Evolutionary conservation across 1,140 invertebrate species (phyloP), one percentile per base, ranked within the genome.

Genomic region (Drosophila pandora): DNA sequence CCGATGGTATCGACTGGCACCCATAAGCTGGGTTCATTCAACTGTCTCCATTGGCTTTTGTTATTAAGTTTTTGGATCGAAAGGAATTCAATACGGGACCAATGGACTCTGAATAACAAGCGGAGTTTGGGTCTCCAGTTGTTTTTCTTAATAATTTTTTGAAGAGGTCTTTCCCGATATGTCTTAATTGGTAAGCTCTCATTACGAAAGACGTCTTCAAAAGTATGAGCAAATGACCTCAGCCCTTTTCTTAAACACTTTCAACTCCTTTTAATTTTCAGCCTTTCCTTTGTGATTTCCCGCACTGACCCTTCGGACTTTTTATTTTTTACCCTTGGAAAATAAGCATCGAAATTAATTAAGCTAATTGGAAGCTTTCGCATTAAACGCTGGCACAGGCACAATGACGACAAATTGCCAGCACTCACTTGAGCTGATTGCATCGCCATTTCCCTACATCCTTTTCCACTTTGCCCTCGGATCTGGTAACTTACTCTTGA

Each of bases 301-400:
- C 6, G 37, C 10, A 6, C 13, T 43, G 45, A 23, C 2, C 22
- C 9, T 7, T 49, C 12, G 7, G n/a, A 52, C 25, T 28, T 43
- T 23, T 57, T 25, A 23, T 50, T 34, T 62, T 50, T 50, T 30
- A 49, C 10, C 13, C 4, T 5, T 3, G 23, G 10, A 9, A 30
- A 49, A 68, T 54, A 69, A 57, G 39, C 10, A 69, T n/a, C 3
- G 32, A 57, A 56, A 49, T 69, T 39, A 39, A 70, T 69, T 69
- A 69, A 41, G 52, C 64, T 69, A 69, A 70, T 69, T 70, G 67
- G 52, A n/a, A 13, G 52, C 30, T 41, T 17, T 45, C 2, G 1
- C 53, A 58, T 23, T 58, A 43, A 45, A 58, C 56, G 53, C 54
- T 43, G 60, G 32, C 53, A n/a, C 54, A 58, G 53, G n/a, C 13